Base-by-base conservation (phyloP, 1,140 invertebrate species). In the Cyrtorhinus lividipennis region DNA sequence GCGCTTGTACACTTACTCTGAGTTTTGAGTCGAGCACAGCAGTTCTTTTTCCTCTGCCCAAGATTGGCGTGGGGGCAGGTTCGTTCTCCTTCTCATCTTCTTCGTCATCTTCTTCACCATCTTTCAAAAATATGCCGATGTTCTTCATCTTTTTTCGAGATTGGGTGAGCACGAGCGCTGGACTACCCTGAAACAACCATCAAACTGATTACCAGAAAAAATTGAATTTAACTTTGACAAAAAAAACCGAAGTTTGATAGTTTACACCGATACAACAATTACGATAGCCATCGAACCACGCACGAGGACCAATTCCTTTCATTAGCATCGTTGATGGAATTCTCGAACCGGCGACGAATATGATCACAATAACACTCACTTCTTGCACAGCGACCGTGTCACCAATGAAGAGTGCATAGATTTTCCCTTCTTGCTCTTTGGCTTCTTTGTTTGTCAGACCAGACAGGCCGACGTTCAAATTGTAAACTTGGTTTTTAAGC, bases 401-500 rank as follows among this genome's bases (percentile, higher is more conserved):
- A 18, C 95, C 95, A 68, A 99, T 82, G 70, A 96, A 98, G 0
- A 99, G 76, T 1, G 95, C 93, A 75, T 97, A 96, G 2, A 77
- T 84, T 81, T 97, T 96, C 63, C 86, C 85, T 72, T 87, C 83
- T 67, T 89, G 86, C 45, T 97, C 92, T 24, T 82, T 81, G 0
- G 90, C 85, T 27, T 87, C 83, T 66, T 83, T 79, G 76, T 98
- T 98, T 18, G 74, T 76, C 27, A 99, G 77, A 71, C 88, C 89
- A n/a, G 89, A 82, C 27, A 99, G 81, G 46, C 96, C 97, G 67
- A 99, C 83, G 71, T 92, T 94, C 10, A 99, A 80, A 73, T 97
- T 97, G 70, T 98, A 98, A 0, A 97, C 85, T 95, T 99, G 98
- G 48, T 90, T 91, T 73, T 96, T 96, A 68, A 87, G 88, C 0